These are phyloP conservation scores for Allacma fusca DNA, from an alignment of 2,888 invertebrate genomes.

Conservation along the genomic window DNA sequence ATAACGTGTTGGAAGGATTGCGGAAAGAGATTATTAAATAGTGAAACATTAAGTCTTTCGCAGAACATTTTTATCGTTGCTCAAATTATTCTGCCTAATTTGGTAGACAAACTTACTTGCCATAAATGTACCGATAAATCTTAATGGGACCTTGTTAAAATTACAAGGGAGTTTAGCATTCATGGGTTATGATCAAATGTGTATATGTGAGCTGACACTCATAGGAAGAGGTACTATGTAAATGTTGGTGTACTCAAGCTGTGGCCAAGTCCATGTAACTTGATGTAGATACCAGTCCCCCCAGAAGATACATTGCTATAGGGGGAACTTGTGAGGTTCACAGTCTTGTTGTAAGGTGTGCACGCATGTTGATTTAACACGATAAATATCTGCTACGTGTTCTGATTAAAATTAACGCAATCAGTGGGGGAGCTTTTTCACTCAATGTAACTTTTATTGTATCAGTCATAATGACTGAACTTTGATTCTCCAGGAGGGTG, in stretches of 20 bases:
- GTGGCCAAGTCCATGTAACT: background rate
- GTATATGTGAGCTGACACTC: no score
- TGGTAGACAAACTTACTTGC: slow-evolving; percentile 28
- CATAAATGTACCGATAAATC: slow-evolving; percentile 37
- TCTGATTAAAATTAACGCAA: slow-evolving; percentile 39
- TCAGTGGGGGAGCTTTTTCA: slow-evolving; percentile 26
- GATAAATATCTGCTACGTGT: slow-evolving; percentile 43
- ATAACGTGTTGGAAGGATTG: slow-evolving; percentile 20
- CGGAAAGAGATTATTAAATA: slow-evolving; percentile 39
- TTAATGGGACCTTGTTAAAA: slow-evolving; percentile 43
- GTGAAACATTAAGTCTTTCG: slow-evolving; percentile 9
- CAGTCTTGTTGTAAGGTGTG: slow-evolving; percentile 32
- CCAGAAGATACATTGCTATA: background rate
- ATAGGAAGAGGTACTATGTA: no score
- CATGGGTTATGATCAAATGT: slow-evolving; percentile 6
- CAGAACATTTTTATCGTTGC: slow-evolving; percentile 14
- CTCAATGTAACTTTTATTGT: slow-evolving; percentile 2
- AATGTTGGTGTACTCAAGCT: no score
- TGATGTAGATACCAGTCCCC: no score
- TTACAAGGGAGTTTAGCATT: slow-evolving; percentile 3
- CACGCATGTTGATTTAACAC: slow-evolving; percentile 41
- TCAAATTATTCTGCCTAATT: slow-evolving; percentile 36
- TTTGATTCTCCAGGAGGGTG: slow-evolving; percentile 13
- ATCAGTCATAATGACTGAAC: background rate
- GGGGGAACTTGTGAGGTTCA: slow-evolving; percentile 9